Conservation (phyloP, 2,113 vertebrate genomes). For the Meleagris gallopavo region DNA sequence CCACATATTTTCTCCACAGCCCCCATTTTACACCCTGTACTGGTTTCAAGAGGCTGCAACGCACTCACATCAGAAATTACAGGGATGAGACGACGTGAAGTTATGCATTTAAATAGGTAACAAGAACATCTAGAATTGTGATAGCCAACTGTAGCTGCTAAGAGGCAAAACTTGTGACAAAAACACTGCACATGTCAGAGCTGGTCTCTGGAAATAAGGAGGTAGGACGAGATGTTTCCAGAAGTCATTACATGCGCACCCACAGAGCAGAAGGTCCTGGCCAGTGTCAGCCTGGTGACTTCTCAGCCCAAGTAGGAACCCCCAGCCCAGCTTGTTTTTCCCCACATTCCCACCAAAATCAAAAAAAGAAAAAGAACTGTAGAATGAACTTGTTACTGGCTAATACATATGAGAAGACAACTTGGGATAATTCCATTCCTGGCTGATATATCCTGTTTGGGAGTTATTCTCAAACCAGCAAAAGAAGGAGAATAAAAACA, state of each 20-base stretch:
- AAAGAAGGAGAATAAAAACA: conserved; percentile 49
- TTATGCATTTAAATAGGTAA: not conserved
- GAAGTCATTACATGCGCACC: not conserved
- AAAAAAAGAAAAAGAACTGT: not conserved
- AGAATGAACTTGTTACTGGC: not conserved
- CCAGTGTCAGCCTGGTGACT: not conserved
- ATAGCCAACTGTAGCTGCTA: not conserved
- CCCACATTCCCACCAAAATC: not conserved
- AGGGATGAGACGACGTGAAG: not conserved
- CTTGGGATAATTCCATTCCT: conserved; percentile 16
- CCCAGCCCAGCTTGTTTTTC: not conserved
- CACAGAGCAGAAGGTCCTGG: not conserved
- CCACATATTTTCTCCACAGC: not conserved
- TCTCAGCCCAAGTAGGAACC: not conserved
- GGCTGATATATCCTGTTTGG: not conserved
- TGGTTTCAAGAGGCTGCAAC: not conserved
- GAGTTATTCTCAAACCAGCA: conserved; percentile 7
- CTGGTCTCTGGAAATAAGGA: not conserved
- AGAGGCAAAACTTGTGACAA: not conserved
- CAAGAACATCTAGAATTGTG: not conserved
- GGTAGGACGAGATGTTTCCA: not conserved
- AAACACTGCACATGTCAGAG: not conserved
- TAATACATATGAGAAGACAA: not conserved
- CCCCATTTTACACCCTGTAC: not conserved
- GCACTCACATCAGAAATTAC: not conserved